phyloP scores from a whole-genome alignment of 2,113 vertebrate genomes.

The Pygoscelis antarcticus region DNA sequence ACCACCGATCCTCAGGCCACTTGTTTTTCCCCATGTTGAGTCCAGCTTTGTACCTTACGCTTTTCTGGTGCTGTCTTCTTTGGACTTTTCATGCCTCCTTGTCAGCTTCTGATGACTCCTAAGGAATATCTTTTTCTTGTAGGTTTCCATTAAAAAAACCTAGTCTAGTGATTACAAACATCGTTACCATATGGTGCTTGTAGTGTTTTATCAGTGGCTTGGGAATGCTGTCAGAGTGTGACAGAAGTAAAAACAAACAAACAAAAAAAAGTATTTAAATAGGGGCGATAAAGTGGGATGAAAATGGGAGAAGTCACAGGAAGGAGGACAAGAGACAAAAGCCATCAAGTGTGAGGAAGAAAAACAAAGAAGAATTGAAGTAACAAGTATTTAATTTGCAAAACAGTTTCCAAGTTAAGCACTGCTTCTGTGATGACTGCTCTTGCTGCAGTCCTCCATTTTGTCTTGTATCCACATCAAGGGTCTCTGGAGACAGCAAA shows the following conservation, averaged over 20 bases:
- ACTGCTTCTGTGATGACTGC: not conserved
- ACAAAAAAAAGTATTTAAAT: not conserved
- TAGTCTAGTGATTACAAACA: not conserved
- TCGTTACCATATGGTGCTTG: not conserved
- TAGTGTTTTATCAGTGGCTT: not conserved
- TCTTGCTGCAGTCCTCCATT: not conserved
- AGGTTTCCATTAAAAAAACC: not conserved
- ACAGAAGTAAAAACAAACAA: not conserved
- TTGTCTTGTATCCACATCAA: not conserved
- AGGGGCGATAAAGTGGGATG: not conserved
- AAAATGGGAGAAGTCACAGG: not conserved
- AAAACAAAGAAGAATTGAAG: not conserved
- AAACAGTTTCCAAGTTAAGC: not conserved
- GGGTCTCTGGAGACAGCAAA: not conserved
- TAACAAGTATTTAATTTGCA: not conserved
- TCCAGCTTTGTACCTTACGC: not conserved
- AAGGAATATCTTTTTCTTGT: not conserved
- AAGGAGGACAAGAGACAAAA: not conserved
- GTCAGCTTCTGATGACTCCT: not conserved
- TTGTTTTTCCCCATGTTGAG: not conserved
- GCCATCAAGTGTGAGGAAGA: not conserved
- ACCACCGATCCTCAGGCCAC: not conserved
- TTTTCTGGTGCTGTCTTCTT: not conserved
- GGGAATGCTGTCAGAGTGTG: not conserved
- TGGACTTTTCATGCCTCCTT: not conserved